A percentile compares a stretch with the other conserved stretches of the same genome.
phyloP scores from a whole-genome alignment of 2,797 vertebrate genomes.

The Chlorospingus flavigularis region DNA sequence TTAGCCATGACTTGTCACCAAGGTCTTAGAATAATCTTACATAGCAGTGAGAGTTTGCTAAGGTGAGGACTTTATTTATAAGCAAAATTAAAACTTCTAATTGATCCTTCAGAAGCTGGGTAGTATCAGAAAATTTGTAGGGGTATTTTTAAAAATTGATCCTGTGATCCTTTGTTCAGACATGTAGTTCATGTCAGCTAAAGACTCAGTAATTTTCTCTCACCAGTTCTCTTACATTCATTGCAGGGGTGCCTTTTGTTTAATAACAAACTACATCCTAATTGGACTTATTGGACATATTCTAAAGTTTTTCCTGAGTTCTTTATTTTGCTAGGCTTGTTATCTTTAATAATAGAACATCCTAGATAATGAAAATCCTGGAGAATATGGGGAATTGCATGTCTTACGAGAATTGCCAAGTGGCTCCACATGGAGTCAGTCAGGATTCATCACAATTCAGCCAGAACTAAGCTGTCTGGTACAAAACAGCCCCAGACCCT shows the following conservation, averaged over 20 bases:
- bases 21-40: not conserved
- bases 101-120: not conserved
- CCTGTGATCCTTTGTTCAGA: not conserved
- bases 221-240: not conserved
- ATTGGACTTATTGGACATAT: not conserved
- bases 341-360: not conserved
- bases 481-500: rapidly evolving
- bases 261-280: not conserved
- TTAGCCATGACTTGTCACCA: not conserved
- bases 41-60: not conserved
- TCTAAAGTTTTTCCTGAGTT: not conserved
- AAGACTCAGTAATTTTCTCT: not conserved
- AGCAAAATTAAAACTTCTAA: not conserved
- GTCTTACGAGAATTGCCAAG: not conserved
- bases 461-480: not conserved
- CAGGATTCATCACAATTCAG: not conserved
- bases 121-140: not conserved
- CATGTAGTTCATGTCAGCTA: not conserved
- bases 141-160: rapidly evolving
- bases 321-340: not conserved
- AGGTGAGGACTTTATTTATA: not conserved
- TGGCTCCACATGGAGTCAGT: not conserved
- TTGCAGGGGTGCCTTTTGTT: not conserved
- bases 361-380: not conserved
- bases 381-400: not conserved